Evolutionary conservation across 1,140 invertebrate genomes (phyloP).

Genomic region (Ceratitis capitata): DNA sequence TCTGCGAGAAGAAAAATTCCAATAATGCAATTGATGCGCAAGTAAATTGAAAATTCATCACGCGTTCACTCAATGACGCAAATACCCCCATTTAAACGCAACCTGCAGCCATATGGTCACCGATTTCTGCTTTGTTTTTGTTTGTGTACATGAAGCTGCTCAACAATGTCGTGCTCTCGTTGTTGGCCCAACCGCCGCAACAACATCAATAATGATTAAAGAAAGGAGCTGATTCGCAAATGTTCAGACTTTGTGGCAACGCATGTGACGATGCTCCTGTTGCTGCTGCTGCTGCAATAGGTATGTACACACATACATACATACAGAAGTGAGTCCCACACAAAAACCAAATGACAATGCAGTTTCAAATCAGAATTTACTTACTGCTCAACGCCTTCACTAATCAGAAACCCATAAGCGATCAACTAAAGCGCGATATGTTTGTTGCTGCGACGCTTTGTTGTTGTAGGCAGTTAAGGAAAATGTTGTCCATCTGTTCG

Average conservation of each 20-base stretch:
- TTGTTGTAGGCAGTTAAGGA: not conserved
- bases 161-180: not conserved
- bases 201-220: slow-evolving; percentile 31
- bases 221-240: not conserved
- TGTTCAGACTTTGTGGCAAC: not conserved
- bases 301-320: too few species aligned
- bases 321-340: not conserved
- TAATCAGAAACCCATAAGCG: slow-evolving; percentile 29
- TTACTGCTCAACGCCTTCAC: not conserved
- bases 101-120: not conserved
- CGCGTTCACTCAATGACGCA: slow-evolving; percentile 28
- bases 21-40: not conserved
- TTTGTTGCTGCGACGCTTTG: not conserved
- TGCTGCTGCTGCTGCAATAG: not conserved
- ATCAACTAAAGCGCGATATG: not conserved
- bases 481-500: slow-evolving; percentile 16
- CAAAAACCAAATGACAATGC: not conserved
- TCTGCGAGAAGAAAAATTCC: too few species aligned
- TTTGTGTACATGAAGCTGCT: not conserved
- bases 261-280: not conserved
- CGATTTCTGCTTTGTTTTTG: not conserved
- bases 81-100: not conserved
- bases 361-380: not conserved
- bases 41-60: slow-evolving; percentile 2
- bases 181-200: not conserved